Evolutionary conservation across 2,888 invertebrate species (phyloP), one percentile per base, ranked within the genome.

Genomic region (Leptinotarsa peninsularis): DNA sequence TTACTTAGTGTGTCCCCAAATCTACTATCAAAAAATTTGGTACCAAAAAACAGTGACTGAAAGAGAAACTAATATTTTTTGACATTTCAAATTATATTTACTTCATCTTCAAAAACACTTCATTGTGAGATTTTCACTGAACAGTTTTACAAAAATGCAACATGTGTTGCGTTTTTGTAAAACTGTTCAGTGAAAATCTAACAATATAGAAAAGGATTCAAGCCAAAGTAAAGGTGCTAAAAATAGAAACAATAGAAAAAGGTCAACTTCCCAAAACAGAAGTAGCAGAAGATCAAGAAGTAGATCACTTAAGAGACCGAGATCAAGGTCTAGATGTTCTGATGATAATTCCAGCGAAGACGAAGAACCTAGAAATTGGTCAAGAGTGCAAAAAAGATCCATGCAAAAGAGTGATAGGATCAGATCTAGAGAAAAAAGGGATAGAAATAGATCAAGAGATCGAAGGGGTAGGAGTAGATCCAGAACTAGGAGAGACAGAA

Each of bases 141-240:
- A 33, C 7, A 33, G 7, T 33, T 33, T 33, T 33, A 7, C 33
- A 33, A 33, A 33, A 33, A 33, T 33, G 33, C 33, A 33, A 33
- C 33, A 33, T 0, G 33, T 33, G 7, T 7, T 33, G 33, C 5
- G 33, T 33, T 33, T 7, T 33, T 33, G 7, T 33, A 33, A 33
- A 33, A 33, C 33, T 33, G 33, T 33, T 33, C 96, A 96, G 3
- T 93, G 93, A 7, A 88, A 89, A 50, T 83, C 79, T 21, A 78
- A 82, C 18, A 74, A 69, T 2, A 81, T 78, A 78, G 75, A 67
- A 76, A 80, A 81, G 33, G 0, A 33, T 33, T 33, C 7, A 71
- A 74, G 75, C 56, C 77, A 72, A 23, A 56, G 67, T 13, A 72
- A 83, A 77, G 84, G 87, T 49, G 82, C 84, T 72, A 89, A 75